Evolutionary conservation across 2,888 invertebrate genomes (phyloP).

Genomic region (Autographa pulchrina): DNA sequence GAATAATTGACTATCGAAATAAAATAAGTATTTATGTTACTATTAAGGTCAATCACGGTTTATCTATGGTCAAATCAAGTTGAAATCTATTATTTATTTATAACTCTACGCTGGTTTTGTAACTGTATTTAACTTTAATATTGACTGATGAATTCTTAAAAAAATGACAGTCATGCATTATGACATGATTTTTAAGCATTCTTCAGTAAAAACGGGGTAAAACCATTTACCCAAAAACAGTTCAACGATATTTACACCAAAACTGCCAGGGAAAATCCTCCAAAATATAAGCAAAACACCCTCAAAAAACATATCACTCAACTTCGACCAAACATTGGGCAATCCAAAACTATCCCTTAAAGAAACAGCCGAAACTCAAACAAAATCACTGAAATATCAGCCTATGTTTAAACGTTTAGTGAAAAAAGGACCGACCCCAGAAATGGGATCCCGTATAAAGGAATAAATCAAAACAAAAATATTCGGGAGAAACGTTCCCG

Average conservation of each 20-base stretch:
- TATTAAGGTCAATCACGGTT: neutral
- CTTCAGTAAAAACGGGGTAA: no score
- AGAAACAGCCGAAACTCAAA: constrained; percentile 37
- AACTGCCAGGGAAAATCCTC: constrained; percentile 8
- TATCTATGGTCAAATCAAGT: neutral
- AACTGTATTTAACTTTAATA: no score
- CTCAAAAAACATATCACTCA: constrained; percentile 35
- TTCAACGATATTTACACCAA: constrained; percentile 12
- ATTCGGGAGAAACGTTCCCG: constrained; percentile 48
- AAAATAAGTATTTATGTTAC: neutral
- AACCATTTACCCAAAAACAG: neutral
- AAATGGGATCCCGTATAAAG: constrained; percentile 57
- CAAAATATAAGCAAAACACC: constrained; percentile 17
- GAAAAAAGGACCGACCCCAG: constrained; percentile 43
- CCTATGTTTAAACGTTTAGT: constrained; percentile 49
- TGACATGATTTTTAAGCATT: no score
- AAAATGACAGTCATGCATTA: no score
- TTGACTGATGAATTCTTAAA: no score
- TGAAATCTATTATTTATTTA: no score
- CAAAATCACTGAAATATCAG: constrained; percentile 54
- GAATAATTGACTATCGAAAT: neutral
- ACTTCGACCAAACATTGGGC: constrained; percentile 43
- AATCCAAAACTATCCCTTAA: constrained; percentile 39
- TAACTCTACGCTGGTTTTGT: no score
- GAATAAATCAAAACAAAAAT: constrained; percentile 58